Evolutionary conservation across 2,888 invertebrate species (phyloP).

Genomic region (Aproaerema taeniolella): DNA sequence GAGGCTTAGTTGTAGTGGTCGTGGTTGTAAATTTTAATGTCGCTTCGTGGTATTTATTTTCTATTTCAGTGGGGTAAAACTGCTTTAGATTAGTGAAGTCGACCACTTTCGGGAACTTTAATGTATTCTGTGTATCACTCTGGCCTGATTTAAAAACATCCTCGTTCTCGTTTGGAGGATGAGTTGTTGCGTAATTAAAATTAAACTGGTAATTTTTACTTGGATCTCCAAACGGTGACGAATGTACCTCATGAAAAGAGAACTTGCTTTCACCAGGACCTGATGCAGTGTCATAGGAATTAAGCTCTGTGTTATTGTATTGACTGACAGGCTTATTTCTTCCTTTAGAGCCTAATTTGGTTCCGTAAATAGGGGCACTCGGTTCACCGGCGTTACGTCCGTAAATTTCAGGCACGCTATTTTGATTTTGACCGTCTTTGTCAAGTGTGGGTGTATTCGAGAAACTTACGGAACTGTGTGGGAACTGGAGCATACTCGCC

Average conservation of each 20-base stretch:
- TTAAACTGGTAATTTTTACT: constrained; percentile 33
- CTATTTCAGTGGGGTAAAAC: constrained; percentile 46
- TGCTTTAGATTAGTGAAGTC: constrained; percentile 58
- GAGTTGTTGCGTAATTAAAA: constrained; percentile 32
- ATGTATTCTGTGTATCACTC: constrained; percentile 27
- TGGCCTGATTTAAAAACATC: constrained; percentile 33
- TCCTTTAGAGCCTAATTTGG: constrained; percentile 49
- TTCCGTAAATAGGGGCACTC: constrained; percentile 52
- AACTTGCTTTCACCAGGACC: constrained; percentile 37
- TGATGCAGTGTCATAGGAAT: constrained; percentile 34
- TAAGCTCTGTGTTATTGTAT: constrained; percentile 42
- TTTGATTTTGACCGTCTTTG: constrained; percentile 33
- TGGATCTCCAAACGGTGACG: constrained; percentile 31
- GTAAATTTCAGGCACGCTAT: constrained; percentile 30
- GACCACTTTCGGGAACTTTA: constrained; percentile 55
- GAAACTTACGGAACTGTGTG: constrained; percentile 40
- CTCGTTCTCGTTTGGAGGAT: constrained; percentile 32
- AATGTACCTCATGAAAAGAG: constrained; percentile 32
- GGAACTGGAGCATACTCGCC: constrained; percentile 44
- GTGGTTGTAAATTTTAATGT: too few relatives aligned
- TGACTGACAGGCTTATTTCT: constrained; percentile 32
- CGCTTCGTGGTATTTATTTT: constrained; percentile 42
- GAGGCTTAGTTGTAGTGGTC: constrained; percentile 31
- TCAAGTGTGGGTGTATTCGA: constrained; percentile 42
- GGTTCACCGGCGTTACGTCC: constrained; percentile 32